Percentiles rank a stretch among this genome's conserved stretches.
Evolutionary conservation across 2,113 vertebrate species (phyloP).

Genomic region (Prochilodus magdalenae): DNA sequence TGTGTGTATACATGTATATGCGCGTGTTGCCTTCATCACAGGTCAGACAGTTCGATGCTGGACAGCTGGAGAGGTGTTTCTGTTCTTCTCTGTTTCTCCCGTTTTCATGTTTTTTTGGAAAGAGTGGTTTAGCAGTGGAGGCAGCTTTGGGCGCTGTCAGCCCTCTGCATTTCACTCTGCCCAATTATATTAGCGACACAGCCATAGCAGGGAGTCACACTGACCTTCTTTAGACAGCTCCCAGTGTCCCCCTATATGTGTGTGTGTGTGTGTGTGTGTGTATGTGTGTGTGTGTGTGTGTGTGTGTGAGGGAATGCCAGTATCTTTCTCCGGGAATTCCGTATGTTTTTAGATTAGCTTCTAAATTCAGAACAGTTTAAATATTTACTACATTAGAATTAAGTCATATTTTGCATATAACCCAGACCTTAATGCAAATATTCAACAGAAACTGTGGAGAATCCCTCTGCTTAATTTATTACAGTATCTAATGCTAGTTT

Average conservation of each 20-base stretch:
- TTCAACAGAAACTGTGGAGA: background rate
- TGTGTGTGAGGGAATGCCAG: background rate
- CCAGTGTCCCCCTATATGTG: background rate
- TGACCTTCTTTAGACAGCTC: slow-evolving; percentile 16
- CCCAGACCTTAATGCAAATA: too few species aligned
- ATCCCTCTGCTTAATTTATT: background rate
- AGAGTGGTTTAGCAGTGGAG: background rate
- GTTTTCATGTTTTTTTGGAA: background rate
- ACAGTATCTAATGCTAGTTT: background rate
- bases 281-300: background rate
- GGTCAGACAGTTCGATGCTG: background rate
- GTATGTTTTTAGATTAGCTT: background rate
- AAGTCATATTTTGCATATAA: background rate
- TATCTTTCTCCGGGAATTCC: background rate
- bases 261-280: background rate
- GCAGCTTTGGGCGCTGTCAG: background rate
- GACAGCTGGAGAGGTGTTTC: slow-evolving; percentile 12
- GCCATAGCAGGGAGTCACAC: background rate
- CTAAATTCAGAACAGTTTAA: background rate
- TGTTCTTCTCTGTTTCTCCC: background rate
- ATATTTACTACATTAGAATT: background rate
- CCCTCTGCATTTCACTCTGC: background rate
- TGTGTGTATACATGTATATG: background rate
- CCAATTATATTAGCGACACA: background rate
- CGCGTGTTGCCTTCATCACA: background rate